Evolutionary conservation across 2,113 vertebrate genomes (phyloP).

Genomic region (Pachycephala philippinensis): DNA sequence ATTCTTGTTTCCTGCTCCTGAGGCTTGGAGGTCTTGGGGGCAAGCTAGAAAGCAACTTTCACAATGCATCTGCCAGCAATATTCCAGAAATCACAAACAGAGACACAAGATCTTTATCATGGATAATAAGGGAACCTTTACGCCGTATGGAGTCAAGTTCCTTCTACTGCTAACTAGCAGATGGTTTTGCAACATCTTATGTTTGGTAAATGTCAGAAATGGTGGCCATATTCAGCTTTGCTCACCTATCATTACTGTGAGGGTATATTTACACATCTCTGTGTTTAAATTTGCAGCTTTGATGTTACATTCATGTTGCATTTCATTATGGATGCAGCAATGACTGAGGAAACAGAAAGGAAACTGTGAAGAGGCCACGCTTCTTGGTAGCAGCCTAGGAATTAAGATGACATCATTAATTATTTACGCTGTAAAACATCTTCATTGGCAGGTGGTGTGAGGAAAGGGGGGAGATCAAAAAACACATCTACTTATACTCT

Average conservation of each 20-base stretch:
- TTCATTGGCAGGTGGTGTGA: conserved; percentile 28
- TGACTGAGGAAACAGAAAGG: not conserved
- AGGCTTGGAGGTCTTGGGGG: not conserved
- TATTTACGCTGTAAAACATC: conserved; percentile 19
- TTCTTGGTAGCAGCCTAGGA: conserved; percentile 25
- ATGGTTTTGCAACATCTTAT: not conserved
- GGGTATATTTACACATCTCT: not conserved
- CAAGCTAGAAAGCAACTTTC: not conserved
- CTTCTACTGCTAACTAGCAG: not conserved
- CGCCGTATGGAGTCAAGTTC: not conserved
- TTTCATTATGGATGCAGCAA: conserved; percentile 5
- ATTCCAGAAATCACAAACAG: not conserved
- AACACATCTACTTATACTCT: not conserved
- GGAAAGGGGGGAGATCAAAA: not conserved
- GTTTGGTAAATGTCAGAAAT: not conserved
- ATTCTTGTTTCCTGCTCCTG: not conserved
- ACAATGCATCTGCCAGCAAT: not conserved
- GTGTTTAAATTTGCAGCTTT: conserved; percentile 14
- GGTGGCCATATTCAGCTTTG: not conserved
- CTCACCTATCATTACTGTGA: not conserved
- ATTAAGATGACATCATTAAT: conserved; percentile 45
- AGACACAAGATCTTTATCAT: not conserved
- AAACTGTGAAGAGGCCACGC: not conserved
- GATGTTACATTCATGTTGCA: not conserved
- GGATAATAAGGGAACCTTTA: not conserved